Percentiles rank a stretch among this genome's conserved stretches.
Evolutionary conservation across 2,888 invertebrate genomes (phyloP).

Genomic region (Plagodis pulveraria): DNA sequence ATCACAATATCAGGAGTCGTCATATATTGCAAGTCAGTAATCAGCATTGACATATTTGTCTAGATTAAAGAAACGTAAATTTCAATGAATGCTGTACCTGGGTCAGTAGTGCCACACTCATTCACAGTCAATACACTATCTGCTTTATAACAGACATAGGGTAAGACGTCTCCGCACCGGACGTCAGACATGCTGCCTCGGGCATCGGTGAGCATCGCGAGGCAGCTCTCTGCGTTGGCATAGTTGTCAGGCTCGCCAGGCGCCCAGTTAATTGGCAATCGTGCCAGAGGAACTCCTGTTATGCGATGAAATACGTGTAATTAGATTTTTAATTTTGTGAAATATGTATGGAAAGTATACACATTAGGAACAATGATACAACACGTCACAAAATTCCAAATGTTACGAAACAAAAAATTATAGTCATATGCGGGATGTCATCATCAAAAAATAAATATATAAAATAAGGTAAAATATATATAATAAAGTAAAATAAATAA

Average conservation of each 20-base stretch:
- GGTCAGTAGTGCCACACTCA: slow-evolving; percentile 39
- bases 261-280: slow-evolving; percentile 32
- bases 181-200: slow-evolving; percentile 22
- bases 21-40: too few relatives aligned
- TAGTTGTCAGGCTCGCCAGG: slow-evolving; percentile 37
- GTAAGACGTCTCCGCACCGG: slow-evolving; percentile 11
- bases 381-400: too few relatives aligned
- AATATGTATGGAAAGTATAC: too few relatives aligned
- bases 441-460: too few relatives aligned
- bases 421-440: too few relatives aligned
- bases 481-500: too few relatives aligned
- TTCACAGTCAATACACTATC: neutral
- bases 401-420: too few relatives aligned
- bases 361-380: too few relatives aligned
- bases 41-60: too few relatives aligned
- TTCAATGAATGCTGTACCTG: slow-evolving; percentile 5
- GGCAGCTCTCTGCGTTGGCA: slow-evolving; percentile 35
- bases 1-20: too few relatives aligned
- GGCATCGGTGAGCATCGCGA: slow-evolving; percentile 21
- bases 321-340: neutral
- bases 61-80: too few relatives aligned
- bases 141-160: slow-evolving; percentile 30
- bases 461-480: too few relatives aligned
- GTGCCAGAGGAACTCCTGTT: slow-evolving; percentile 32
- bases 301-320: neutral